Evolutionary conservation across 2,797 vertebrate genomes (phyloP), one percentile per base, ranked within the genome.

Genomic region (Pithecia hirsuta): DNA sequence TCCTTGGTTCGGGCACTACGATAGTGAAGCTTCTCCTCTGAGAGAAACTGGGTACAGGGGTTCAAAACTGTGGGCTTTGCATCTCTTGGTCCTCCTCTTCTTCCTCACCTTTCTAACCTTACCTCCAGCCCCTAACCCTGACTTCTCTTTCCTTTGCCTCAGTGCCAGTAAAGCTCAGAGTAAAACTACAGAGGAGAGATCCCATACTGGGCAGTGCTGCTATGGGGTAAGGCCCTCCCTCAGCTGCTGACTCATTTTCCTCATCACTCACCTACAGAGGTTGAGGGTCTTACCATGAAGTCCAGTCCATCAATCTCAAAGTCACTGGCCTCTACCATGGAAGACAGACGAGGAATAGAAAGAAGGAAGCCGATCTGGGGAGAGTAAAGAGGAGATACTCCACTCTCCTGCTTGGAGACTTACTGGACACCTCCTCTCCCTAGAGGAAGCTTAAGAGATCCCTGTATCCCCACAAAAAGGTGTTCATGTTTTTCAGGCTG

Each of bases 331-430:
- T 99, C 99, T 85, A 99, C 97, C 99, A 99, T 99, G 92, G 96
- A 99, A 93, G 99, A 99, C 61, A 99, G 98, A 72, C 99, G 99
- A 97, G 99, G 99, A 97, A 99, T 98, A 88, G 99, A 99, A 15
- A 99, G 99, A 84, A 99, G 99, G 98, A 99, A 99, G 95, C 99
- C 99, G 86, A 99, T 99, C 99, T 99, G 98, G 39, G 72, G 50
- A 70, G 57, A 94, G 46, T 15, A 79, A 86, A 92, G 33, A 85
- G 50, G 67, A 88, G 36, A 76, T 28, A 72, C 22, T 61, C 44
- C 10, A 92, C 79, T 55, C 22, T 55, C 50, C 50, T 55, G 24
- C 50, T 55, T 55, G 50, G 36, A 48, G 14, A 95, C 4, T 8
- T 59, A 44, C n/a, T 19, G 22, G 75, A 39, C 7, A 92, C 30